These are phyloP conservation scores for Trematocara zebra DNA, from an alignment of 2,113 vertebrate genomes.

Conservation along the genomic window DNA sequence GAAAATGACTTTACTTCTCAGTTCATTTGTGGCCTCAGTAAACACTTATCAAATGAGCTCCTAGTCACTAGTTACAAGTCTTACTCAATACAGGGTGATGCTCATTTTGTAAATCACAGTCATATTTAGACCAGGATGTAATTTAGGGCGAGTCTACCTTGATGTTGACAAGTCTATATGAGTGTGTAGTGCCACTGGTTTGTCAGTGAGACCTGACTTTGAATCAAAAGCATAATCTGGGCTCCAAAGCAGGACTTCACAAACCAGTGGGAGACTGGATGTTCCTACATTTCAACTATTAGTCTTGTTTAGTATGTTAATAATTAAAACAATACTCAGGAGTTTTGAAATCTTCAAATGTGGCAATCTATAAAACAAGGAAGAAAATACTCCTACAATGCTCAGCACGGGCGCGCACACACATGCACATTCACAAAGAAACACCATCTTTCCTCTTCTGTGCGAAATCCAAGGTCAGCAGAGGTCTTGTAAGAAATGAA, in stretches of 20 bases:
- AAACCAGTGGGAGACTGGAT: neutral
- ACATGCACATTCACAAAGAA: neutral
- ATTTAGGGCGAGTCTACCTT: neutral
- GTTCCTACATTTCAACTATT: neutral
- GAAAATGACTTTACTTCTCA: neutral
- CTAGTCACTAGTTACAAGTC: neutral
- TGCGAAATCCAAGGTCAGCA: constrained; percentile 18
- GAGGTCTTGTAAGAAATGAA: constrained; percentile 34
- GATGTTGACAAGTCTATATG: neutral
- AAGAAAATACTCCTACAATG: neutral
- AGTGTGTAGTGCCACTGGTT: neutral
- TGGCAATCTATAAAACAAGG: neutral
- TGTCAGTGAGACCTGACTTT: neutral
- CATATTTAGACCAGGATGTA: neutral
- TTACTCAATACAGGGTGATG: neutral
- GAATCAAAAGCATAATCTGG: neutral
- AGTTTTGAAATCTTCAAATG: neutral
- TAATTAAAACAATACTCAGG: neutral
- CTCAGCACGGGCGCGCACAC: neutral
- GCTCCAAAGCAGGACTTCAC: neutral
- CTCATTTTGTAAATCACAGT: neutral
- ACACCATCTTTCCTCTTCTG: neutral
- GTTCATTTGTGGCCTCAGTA: neutral
- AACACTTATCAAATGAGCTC: neutral
- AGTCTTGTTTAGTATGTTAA: neutral